Evolutionary conservation across 2,888 invertebrate genomes (phyloP), one percentile per base, ranked within the genome.

Genomic region (Eledone cirrhosa): DNA sequence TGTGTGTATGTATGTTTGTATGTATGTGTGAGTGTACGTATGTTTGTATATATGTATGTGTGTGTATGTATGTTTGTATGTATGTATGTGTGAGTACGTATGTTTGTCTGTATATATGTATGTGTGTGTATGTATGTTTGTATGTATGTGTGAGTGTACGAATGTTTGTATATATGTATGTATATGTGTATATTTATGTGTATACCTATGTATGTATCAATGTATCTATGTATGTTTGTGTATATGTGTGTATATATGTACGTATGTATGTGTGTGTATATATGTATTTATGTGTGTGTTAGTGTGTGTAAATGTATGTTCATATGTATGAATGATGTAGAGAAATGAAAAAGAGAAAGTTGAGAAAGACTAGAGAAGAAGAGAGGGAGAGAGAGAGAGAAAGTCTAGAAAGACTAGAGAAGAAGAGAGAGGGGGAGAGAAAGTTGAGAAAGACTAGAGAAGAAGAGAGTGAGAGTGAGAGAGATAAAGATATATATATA

Each of bases 41-140:
- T n/a, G 29, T n/a, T 27, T 14, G 29, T n/a, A n/a, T n/a, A n/a
- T 65, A 65, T 65, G 29, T 65, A 65, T 65, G 29, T 65, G 14
- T 65, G 29, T 65, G 29, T 65, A 65, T 65, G 29, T 65, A 65
- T 65, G 29, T 65, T 27, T 65, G 29, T 65, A 65, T 65, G 29
- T 65, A 65, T 65, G 29, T 65, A 65, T 65, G 29, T 65, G 29
- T n/a, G n/a, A n/a, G n/a, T n/a, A n/a, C n/a, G n/a, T n/a, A n/a
- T n/a, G n/a, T n/a, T n/a, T n/a, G n/a, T 65, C 24, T 65, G 29
- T 65, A 65, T 65, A 65, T 53, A 53, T 53, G 5, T 53, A 53
- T 53, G n/a, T 53, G n/a, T 53, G n/a, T 53, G n/a, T n/a, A 53
- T 53, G n/a, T 53, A 53, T 5, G 5, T 53, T 22, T 53, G 5